Base-by-base conservation (phyloP, 2,113 vertebrate genomes). In the Peromyscus californicus region DNA sequence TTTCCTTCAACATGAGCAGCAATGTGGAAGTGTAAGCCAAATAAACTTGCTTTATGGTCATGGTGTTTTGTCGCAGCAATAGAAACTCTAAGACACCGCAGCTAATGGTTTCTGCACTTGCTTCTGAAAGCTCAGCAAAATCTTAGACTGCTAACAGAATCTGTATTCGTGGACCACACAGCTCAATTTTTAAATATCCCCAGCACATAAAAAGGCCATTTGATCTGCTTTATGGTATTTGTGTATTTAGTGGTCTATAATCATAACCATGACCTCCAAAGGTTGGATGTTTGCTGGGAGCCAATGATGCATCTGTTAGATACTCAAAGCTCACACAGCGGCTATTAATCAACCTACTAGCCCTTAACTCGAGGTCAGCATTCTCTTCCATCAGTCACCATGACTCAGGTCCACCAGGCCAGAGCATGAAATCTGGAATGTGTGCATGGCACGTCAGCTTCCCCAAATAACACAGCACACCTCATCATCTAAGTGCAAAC, bases 231-330 rank as follows among this genome's bases (percentile, higher is more conserved):
- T 87, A 92, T 94, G 86, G 93, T 91, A 45, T 96, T 96, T 91
- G 54, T 96, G 67, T 97, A 94, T 91, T 95, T 97, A 95, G 93
- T 97, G 76, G 95, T 91, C 97, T 91, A n/a, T 95, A 96, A 95
- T 93, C 95, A 93, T 84, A 95, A 96, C 51, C 15, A 48, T 84
- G 94, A 96, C 90, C 97, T 97, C 76, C 61, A 84, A 92, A 96
- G 89, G 24, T 76, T 96, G 93, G 59, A 57, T 93, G 93, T 95
- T 96, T 96, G 69, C 96, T 97, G 86, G 59, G 78, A 97, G 94
- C 75, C 97, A 96, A 94, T 96, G 95, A 87, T 95, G 89, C 95
- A 86, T 86, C 24, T 15, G 74, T 96, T 97, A 94, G 95, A 96
- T 89, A 45, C 89, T 19, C 33, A 80, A 19, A 70, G 61, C 70